These are phyloP conservation scores for Paedocypris micromegethes DNA, from an alignment of 2,797 vertebrate species.

Conservation along the genomic window DNA sequence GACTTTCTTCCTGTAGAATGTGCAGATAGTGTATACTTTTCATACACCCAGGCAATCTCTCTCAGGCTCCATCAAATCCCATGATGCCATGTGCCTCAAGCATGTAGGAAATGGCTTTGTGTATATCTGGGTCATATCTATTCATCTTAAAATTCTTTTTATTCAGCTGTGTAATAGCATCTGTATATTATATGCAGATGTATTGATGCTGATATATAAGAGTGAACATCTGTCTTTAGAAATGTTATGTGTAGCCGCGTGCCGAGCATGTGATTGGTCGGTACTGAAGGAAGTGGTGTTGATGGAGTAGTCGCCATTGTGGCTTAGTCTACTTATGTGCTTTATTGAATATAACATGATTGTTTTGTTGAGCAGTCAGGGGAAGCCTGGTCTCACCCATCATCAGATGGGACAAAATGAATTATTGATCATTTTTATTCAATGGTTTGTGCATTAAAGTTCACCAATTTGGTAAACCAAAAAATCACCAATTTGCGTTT, in stretches of 20 bases:
- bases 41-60: not conserved
- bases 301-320: too few species aligned
- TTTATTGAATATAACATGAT: too few species aligned
- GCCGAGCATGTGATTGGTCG: not conserved
- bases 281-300: too few species aligned
- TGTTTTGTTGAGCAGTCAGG: too few species aligned
- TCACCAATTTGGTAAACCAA: too few species aligned
- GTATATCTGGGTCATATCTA: constrained; percentile 17
- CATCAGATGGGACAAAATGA: too few species aligned
- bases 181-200: constrained; percentile 1
- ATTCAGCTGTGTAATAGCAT: not conserved
- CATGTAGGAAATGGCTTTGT: constrained; percentile 12
- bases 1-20: not conserved
- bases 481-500: too few species aligned
- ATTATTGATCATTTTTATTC: too few species aligned
- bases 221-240: not conserved
- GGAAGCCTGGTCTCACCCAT: too few species aligned
- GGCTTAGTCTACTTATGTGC: too few species aligned
- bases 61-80: constrained; percentile 1
- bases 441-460: too few species aligned
- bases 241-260: not conserved
- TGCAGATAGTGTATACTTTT: not conserved
- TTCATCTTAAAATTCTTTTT: constrained; percentile 24
- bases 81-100: constrained; percentile 11
- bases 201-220: not conserved